Conservation (phyloP, 2,797 vertebrate species). For the Eleutherodactylus coqui region DNA sequence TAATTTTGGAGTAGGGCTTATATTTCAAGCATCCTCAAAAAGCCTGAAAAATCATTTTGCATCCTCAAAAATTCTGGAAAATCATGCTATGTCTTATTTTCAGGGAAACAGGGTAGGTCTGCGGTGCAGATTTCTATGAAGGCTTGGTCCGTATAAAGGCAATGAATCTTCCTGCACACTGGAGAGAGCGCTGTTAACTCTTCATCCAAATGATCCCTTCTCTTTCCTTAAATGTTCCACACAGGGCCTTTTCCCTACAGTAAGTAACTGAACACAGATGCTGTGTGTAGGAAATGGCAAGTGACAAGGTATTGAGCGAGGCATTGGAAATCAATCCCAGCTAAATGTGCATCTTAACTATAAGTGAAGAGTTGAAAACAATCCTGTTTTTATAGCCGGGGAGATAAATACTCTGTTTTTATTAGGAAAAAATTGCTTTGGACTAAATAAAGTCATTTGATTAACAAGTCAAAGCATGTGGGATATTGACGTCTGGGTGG, state of each 20-base stretch:
- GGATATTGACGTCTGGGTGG: constrained; percentile 78
- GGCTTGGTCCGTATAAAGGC: background rate
- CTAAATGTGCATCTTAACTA: constrained; percentile 99
- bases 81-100: too few relatives aligned
- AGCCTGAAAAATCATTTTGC: too few relatives aligned
- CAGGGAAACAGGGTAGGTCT: background rate
- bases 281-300: constrained; percentile 95
- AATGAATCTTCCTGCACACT: background rate
- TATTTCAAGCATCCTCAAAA: too few relatives aligned
- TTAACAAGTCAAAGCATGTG: constrained; percentile 83
- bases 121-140: background rate
- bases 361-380: constrained; percentile 97
- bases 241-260: constrained; percentile 66
- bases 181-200: background rate
- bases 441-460: constrained; percentile 84
- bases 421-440: constrained; percentile 85
- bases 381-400: constrained; percentile 82
- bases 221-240: constrained; percentile 4
- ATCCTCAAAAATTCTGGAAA: too few relatives aligned
- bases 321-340: constrained; percentile 99
- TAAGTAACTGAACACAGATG: constrained; percentile 95
- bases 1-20: too few relatives aligned
- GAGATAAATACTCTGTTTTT: constrained; percentile 87
- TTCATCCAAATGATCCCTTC: background rate
- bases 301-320: constrained; percentile 98